Evolutionary conservation across 2,888 invertebrate genomes (phyloP).

Genomic region (Tortricodes alternella): DNA sequence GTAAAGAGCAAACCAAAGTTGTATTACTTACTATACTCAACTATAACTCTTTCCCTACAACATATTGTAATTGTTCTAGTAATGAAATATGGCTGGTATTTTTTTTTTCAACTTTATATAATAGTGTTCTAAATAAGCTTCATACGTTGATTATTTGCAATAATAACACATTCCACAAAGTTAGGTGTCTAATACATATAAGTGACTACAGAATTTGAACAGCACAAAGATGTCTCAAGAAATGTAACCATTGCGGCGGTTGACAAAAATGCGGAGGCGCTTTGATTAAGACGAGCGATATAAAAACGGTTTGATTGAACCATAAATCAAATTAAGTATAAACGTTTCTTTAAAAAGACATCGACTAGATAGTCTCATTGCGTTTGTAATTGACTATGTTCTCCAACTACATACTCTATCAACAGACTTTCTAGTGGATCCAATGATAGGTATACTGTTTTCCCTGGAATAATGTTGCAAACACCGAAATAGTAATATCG

Average conservation of each 20-base stretch:
- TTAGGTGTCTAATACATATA: conserved; percentile 9
- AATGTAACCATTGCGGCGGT: conserved; percentile 16
- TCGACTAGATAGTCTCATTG: neutral
- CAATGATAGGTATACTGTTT: no score
- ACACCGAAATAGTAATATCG: no score
- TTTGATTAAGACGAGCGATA: conserved; percentile 1
- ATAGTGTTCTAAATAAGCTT: no score
- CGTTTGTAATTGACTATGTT: neutral
- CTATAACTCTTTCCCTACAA: no score
- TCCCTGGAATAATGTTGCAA: no score
- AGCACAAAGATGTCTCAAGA: conserved; percentile 11
- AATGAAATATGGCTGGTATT: no score
- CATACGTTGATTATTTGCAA: no score
- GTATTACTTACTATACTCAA: no score
- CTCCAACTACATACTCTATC: neutral
- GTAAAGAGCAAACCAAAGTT: no score
- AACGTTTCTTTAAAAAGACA: neutral
- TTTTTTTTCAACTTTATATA: no score
- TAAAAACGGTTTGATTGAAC: neutral
- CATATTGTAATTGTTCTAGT: no score
- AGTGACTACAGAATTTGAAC: conserved; percentile 10
- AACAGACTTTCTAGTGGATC: no score
- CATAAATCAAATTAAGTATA: neutral
- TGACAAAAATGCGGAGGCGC: conserved; percentile 20
- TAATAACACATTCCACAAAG: neutral